phyloP scores from a whole-genome alignment of 1,140 invertebrate species.

The Belonocnema kinseyi region DNA sequence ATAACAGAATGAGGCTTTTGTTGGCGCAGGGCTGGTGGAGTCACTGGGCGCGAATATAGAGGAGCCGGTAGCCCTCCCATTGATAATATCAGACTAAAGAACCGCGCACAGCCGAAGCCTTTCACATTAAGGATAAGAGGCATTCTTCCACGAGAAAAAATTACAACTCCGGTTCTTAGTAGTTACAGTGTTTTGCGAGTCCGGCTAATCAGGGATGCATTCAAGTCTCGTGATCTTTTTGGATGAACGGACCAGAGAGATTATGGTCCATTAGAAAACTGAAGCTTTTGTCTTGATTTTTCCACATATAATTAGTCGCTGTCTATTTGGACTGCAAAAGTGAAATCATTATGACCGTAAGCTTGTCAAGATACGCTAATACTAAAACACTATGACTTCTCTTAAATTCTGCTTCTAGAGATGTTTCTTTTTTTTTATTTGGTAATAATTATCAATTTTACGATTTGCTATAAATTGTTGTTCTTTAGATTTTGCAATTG shows the following conservation, averaged over 20 bases:
- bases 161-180: slow-evolving; percentile 4
- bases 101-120: slow-evolving; percentile 46
- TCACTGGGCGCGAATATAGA: slow-evolving; percentile 61
- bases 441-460: too few relatives aligned
- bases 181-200: neutral
- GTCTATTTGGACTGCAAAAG: too few relatives aligned
- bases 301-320: neutral
- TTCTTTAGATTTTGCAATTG: too few relatives aligned
- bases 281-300: neutral
- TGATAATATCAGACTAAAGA: slow-evolving; percentile 56
- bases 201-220: slow-evolving; percentile 12
- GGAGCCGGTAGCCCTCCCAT: slow-evolving; percentile 40
- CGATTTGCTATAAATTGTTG: too few relatives aligned
- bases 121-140: slow-evolving; percentile 51
- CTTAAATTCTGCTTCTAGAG: too few relatives aligned
- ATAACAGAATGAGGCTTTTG: slow-evolving; percentile 70
- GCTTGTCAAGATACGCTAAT: neutral
- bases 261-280: neutral
- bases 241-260: too few relatives aligned
- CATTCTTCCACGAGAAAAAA: slow-evolving; percentile 42
- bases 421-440: too few relatives aligned
- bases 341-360: too few relatives aligned
- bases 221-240: neutral
- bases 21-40: slow-evolving; percentile 52
- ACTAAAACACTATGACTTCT: neutral